Base-by-base conservation (phyloP, 2,113 vertebrate genomes). In the Bolborhynchus lineola region DNA sequence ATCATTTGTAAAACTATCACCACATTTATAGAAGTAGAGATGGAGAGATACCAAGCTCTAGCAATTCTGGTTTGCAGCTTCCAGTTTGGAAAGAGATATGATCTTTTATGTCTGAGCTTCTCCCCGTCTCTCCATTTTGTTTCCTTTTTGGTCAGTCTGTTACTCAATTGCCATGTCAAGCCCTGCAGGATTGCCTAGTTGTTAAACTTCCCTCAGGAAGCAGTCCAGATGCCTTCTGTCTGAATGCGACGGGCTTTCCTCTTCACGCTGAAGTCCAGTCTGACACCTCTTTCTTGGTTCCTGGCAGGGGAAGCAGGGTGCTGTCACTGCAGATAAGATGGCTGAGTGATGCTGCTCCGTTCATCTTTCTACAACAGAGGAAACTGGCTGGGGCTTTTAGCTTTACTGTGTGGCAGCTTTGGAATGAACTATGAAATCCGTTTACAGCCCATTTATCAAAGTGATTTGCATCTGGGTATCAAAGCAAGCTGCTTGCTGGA, bases 41-140 rank as follows among this genome's bases (percentile, higher is more conserved):
- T 20, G 23, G 25, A 78, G 29, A 68, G 62, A 17, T 31, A n/a
- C 3, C 10, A 60, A 16, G 19, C 44, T 75, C 53, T 55, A 79
- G 42, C 47, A 57, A 44, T 39, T 62, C 24, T 82, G 33, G 12
- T 63, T 86, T 57, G 20, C 29, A 65, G 50, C 44, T 64, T 84
- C 35, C 16, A 26, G 57, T 9, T 29, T 77, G 31, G 49, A 69
- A 81, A 42, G 10, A 16, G 39, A 0, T 75, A 26, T 23, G 0
- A 26, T 75, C 42, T 62, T 70, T 50, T 19, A 9, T 16, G 6
- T 39, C 42, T 64, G 52, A 86, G n/a, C 13, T 80, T 81, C 11
- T 4, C 18, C 14, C 11, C 2, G 1, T 33, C 17, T 72, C 14
- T 53, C 9, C 2, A 0, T 47, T 78, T 37, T 4, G 3, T 25